Base-by-base conservation (phyloP, 2,888 invertebrate genomes). In the Cylindroiulus punctatus region DNA sequence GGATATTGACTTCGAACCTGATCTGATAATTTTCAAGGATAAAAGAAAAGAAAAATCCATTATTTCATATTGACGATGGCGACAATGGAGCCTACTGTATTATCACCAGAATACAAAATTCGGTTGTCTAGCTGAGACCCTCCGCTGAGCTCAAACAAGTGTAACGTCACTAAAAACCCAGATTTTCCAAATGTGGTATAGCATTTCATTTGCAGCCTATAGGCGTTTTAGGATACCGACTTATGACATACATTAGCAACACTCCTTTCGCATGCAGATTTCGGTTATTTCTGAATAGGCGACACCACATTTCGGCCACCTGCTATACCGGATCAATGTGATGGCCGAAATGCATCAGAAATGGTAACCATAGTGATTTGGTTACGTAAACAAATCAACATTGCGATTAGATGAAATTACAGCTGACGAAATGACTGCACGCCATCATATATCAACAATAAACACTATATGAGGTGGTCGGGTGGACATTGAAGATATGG, bases 321-420 rank as follows among this genome's bases (percentile, higher is more conserved):
- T 76, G 76, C 76, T 26, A 30, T 12, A 32, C 26, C 17, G 76
- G 83, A 83, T 83, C 83, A 83, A 83, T 83, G 83, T 42, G 83
- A 83, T 83, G 83, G 83, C 44, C 40, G n/a, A 83, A 40, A 83
- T n/a, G 83, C 83, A 83, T 83, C 83, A 83, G 40, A 83, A 76
- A 83, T n/a, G 47, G 84, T 84, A 47, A 84, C 84, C 84, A 84
- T 84, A 84, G 84, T 36, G 52, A 84, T 52, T 36, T 36, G 84
- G 57, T 36, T 36, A 52, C 32, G 84, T 84, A 44, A 84, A 84
- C 84, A 84, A 84, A 84, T 84, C 84, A 84, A 84, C 84, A 84
- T 57, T 47, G 47, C 84, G 84, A 84, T 84, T 84, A 84, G 84
- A 84, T 84, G 84, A 84, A 84, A 84, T 84, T 84, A 84, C 84